Conservation (phyloP, 1,140 invertebrate genomes). For the Zaprionus kolodkinae region DNA sequence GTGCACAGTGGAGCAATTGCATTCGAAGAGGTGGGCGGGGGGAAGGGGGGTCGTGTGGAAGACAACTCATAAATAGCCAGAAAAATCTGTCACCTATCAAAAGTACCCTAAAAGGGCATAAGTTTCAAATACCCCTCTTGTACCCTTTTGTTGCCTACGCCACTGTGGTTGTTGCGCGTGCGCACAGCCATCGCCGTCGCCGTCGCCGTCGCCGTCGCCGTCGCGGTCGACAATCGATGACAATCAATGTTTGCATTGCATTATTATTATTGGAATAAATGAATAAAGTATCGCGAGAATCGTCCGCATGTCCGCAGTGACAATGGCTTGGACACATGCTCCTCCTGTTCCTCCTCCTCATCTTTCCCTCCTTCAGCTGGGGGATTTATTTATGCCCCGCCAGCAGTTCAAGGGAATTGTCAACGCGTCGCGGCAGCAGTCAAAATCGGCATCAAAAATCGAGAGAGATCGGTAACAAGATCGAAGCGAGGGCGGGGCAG, state of each 20-base stretch:
- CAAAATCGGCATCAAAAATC: slow-evolving; percentile 81
- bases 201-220: background rate
- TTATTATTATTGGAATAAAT: slow-evolving; percentile 84
- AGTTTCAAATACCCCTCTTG: slow-evolving; percentile 20
- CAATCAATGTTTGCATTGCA: slow-evolving; percentile 84
- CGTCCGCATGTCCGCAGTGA: slow-evolving; percentile 75
- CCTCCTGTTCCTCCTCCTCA: slow-evolving; percentile 4
- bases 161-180: slow-evolving; percentile 59
- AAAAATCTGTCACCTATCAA: slow-evolving; percentile 84
- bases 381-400: slow-evolving; percentile 62
- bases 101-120: slow-evolving; percentile 83
- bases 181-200: slow-evolving; percentile 49
- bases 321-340: slow-evolving; percentile 70
- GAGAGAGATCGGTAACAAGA: slow-evolving; percentile 82
- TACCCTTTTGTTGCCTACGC: background rate
- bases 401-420: slow-evolving; percentile 76
- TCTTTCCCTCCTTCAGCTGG: slow-evolving; percentile 3
- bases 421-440: slow-evolving; percentile 64
- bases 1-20: background rate
- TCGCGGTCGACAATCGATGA: slow-evolving; percentile 73
- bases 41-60: slow-evolving; percentile 31
- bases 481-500: slow-evolving; percentile 46
- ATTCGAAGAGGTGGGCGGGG: background rate
- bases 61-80: slow-evolving; percentile 80
- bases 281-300: slow-evolving; percentile 77